Evolutionary conservation across 2,888 invertebrate genomes (phyloP), one percentile per base, ranked within the genome.

Genomic region (Halictus quadricinctus): DNA sequence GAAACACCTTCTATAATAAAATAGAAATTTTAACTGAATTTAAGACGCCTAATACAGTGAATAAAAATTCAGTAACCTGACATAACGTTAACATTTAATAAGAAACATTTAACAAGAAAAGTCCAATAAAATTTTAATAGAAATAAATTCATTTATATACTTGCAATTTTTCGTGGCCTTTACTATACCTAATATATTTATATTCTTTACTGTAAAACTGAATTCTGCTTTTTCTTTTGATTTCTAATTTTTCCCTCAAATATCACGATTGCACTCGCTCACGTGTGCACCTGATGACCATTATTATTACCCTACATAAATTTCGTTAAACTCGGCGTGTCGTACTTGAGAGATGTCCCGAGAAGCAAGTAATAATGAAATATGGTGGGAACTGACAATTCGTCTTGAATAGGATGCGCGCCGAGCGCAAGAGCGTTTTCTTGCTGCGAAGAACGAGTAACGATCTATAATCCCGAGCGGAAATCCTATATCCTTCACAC

Each of bases 401-500:
- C 64, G 29, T 29, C 64, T 15, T 64, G 29, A 64, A 64, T 64
- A 29, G 25, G 64, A 29, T 64, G 21, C 64, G 15, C 64, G 7
- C 4, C 58, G 58, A n/a, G 64, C 58, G 25, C 15, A 7, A n/a
- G 21, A 58, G 50, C 54, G 48, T 13, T 43, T 36, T 36, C 70
- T 75, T 74, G 58, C 48, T 69, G 8, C 43, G 29, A 60, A 36
- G 29, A 15, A 60, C 29, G 72, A 60, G n/a, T 25, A 66, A 79
- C 75, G 69, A 69, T 72, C 46, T 36, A 12, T 80, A 82, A 85
- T 85, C 43, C 25, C 15, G 29, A n/a, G 29, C 6, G 60, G 64
- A 78, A 76, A 36, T 43, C n/a, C 43, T 36, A 29, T 43, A 15
- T 74, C 72, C 41, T 58, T 87, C 50, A 12, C 10, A 64, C 70